These are phyloP conservation scores for Portunus trituberculatus DNA, from an alignment of 1,140 invertebrate genomes.

Conservation along the genomic window DNA sequence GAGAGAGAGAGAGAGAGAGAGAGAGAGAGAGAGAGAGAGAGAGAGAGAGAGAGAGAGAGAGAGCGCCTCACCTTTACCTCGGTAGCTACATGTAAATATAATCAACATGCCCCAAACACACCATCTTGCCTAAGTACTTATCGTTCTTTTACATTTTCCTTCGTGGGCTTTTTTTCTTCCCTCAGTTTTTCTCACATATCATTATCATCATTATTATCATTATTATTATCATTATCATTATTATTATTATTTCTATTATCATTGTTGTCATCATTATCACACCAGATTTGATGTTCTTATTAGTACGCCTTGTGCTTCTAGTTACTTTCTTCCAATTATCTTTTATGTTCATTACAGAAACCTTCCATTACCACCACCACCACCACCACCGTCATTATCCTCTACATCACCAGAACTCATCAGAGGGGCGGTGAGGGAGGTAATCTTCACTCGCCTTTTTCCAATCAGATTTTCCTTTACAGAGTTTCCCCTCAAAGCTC, in stretches of 20 bases:
- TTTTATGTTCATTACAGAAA: no score
- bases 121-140: background rate
- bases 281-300: no score
- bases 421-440: background rate
- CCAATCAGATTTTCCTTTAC: constrained; percentile 14
- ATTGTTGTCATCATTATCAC: background rate
- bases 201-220: background rate
- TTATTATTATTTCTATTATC: background rate
- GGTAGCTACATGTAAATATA: background rate
- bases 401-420: background rate
- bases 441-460: background rate
- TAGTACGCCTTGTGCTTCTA: no score
- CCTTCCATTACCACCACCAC: background rate
- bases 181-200: background rate
- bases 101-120: background rate
- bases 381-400: constrained; percentile 1
- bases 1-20: no score
- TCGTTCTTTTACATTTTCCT: background rate
- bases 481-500: no score
- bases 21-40: no score
- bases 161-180: no score
- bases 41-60: no score
- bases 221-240: background rate
- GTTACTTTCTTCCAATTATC: no score
- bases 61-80: no score